A percentile compares a stretch with the other conserved stretches of the same genome.
Evolutionary conservation across 2,888 invertebrate genomes (phyloP).

Genomic region (Eretmocerus hayati): DNA sequence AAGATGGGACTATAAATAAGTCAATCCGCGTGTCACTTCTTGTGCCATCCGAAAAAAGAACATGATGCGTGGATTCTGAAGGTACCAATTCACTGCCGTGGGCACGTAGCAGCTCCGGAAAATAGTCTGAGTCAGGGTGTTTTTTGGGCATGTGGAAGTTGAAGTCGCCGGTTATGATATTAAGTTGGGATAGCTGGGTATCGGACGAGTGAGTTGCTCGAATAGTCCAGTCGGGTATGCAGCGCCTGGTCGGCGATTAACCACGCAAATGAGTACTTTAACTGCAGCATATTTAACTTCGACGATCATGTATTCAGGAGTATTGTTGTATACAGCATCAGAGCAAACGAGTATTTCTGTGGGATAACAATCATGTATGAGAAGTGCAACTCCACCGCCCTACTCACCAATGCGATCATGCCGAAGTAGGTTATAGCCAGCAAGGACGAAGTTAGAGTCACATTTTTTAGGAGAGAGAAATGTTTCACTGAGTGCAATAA

Average conservation of each 20-base stretch:
- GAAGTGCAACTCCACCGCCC: neutral
- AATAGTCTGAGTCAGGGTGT: neutral
- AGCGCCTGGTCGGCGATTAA: neutral
- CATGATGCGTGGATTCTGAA: slow-evolving; percentile 1
- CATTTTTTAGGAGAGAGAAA: neutral
- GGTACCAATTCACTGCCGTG: neutral
- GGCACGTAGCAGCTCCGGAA: neutral
- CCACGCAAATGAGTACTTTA: neutral
- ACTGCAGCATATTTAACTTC: neutral
- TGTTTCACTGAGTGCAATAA: neutral
- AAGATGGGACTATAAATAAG: neutral
- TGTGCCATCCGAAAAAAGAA: neutral
- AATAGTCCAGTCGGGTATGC: neutral
- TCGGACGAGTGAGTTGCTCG: neutral
- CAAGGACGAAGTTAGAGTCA: neutral
- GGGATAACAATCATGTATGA: neutral
- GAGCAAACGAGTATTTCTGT: neutral
- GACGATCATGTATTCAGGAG: neutral
- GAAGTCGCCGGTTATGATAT: neutral
- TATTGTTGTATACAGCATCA: neutral
- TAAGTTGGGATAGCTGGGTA: neutral
- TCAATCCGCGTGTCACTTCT: slow-evolving; percentile 1
- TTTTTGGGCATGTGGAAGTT: neutral
- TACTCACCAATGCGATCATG: neutral
- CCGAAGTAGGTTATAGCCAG: neutral